A percentile compares a stretch with the other conserved stretches of the same genome.
Evolutionary conservation across 2,888 invertebrate species (phyloP).

Genomic region (Arge pagana): DNA sequence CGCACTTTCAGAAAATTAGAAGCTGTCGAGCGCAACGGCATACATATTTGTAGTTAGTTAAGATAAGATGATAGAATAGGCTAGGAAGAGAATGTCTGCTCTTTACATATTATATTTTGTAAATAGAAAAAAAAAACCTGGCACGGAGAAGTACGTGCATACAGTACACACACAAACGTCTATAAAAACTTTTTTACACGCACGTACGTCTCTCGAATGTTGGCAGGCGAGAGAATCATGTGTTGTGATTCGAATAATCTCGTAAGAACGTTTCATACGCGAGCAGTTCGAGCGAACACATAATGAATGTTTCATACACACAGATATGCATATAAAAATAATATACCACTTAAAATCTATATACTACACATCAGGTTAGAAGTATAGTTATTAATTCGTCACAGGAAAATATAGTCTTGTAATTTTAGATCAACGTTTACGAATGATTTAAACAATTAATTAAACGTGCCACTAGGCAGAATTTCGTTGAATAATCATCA

Average conservation of each 20-base stretch:
- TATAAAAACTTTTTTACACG: too few relatives aligned
- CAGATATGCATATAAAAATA: constrained; percentile 28
- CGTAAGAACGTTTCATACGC: too few relatives aligned
- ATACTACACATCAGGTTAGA: constrained; percentile 30
- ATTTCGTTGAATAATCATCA: constrained; percentile 38
- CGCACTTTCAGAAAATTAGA: constrained; percentile 44
- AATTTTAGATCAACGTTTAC: constrained; percentile 24
- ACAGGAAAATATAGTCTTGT: constrained; percentile 32
- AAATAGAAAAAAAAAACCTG: constrained; percentile 46
- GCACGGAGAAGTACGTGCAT: constrained; percentile 20
- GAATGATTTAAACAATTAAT: too few relatives aligned
- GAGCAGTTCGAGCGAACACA: too few relatives aligned
- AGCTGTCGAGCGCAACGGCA: constrained; percentile 50
- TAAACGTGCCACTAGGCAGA: too few relatives aligned
- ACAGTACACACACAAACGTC: constrained; percentile 33
- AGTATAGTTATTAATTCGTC: constrained; percentile 30
- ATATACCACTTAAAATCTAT: constrained; percentile 40
- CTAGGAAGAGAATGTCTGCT: constrained; percentile 51
- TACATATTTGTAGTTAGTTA: constrained; percentile 49
- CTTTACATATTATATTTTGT: constrained; percentile 53
- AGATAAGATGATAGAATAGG: too few relatives aligned
- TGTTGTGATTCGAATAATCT: too few relatives aligned
- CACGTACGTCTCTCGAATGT: too few relatives aligned
- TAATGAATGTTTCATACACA: too few relatives aligned
- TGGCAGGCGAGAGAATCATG: too few relatives aligned